Conservation (phyloP, 2,888 invertebrate genomes). For the Tenthredo scrophulariae region DNA sequence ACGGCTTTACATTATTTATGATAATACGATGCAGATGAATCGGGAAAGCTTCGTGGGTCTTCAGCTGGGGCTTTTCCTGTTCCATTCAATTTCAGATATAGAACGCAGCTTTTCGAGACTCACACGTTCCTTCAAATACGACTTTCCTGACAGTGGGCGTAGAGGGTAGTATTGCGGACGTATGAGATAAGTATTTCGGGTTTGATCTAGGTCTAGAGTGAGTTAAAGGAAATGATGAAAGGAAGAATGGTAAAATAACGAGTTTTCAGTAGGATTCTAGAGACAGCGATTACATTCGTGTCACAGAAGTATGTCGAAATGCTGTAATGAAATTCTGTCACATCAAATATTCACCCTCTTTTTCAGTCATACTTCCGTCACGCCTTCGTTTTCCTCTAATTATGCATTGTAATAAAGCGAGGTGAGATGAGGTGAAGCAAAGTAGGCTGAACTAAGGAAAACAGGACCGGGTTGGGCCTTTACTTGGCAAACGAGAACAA, state of each 20-base stretch:
- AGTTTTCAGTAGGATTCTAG: not conserved
- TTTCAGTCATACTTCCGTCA: conserved; percentile 32
- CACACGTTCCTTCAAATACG: not conserved
- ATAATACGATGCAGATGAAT: conserved; percentile 22
- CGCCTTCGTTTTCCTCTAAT: conserved; percentile 9
- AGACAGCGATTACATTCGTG: not conserved
- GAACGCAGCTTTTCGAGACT: not conserved
- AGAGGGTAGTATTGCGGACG: not conserved
- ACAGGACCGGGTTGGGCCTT: not conserved
- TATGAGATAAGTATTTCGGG: not conserved
- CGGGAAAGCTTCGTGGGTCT: not conserved
- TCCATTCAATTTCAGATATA: not conserved
- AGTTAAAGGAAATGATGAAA: not conserved
- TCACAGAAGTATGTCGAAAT: conserved; percentile 18
- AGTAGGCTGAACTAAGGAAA: conserved; percentile 30
- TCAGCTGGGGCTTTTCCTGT: not conserved
- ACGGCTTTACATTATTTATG: conserved; percentile 22
- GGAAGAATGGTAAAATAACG: not conserved
- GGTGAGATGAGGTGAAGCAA: not conserved
- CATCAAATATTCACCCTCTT: conserved; percentile 38
- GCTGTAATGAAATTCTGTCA: conserved; percentile 46
- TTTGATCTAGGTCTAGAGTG: not conserved
- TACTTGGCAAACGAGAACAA: conserved; percentile 27
- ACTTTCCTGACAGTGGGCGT: not conserved
- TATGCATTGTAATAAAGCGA: conserved; percentile 21